phyloP scores from a whole-genome alignment of 1,140 invertebrate genomes.

The Luehdorfia chinensis region DNA sequence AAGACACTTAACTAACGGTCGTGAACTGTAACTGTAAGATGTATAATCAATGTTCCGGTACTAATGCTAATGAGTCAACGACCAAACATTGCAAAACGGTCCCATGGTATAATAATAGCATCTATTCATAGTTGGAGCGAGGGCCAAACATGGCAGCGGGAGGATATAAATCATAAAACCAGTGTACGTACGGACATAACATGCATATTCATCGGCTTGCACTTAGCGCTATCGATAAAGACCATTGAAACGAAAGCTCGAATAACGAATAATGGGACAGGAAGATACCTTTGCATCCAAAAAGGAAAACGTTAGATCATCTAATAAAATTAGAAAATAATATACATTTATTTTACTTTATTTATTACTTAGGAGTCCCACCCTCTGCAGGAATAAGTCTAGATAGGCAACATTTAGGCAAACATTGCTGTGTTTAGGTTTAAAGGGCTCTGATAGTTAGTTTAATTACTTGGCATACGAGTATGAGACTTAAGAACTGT shows the following conservation, averaged over 20 bases:
- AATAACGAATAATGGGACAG: slow-evolving; percentile 1
- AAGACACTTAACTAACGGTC: no score
- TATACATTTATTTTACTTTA: no score
- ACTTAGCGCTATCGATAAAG: not conserved
- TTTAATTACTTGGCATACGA: no score
- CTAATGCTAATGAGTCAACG: slow-evolving; percentile 2
- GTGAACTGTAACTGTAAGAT: no score
- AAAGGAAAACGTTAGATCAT: not conserved
- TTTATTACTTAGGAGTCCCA: no score
- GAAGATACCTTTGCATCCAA: not conserved
- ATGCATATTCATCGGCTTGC: slow-evolving; percentile 6
- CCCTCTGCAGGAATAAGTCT: no score
- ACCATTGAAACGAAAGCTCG: not conserved
- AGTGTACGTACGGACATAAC: not conserved
- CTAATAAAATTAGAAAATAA: no score
- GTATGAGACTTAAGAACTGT: no score
- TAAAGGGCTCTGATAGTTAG: no score
- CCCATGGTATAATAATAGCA: slow-evolving; percentile 1
- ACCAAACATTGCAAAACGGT: not conserved
- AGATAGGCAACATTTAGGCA: no score
- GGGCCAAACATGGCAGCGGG: slow-evolving; percentile 2
- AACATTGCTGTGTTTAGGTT: no score
- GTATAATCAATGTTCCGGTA: no score
- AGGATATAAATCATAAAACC: slow-evolving; percentile 11
- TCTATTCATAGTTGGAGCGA: slow-evolving; percentile 6